Evolutionary conservation across 2,113 vertebrate genomes (phyloP).

Genomic region (Perca schrenkii): DNA sequence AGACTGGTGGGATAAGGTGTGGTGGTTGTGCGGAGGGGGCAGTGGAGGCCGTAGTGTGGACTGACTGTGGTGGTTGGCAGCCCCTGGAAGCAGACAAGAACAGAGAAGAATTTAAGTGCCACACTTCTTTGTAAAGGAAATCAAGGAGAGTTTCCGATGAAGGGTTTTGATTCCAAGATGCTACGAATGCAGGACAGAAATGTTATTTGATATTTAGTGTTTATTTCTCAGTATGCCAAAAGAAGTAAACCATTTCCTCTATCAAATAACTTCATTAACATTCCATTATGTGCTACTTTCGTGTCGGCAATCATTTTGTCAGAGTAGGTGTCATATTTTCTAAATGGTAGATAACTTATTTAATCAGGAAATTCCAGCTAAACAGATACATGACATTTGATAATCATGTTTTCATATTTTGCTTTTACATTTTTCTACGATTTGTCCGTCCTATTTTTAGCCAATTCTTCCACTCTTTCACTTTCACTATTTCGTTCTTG

Average conservation of each 20-base stretch:
- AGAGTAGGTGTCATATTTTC: conserved; percentile 57
- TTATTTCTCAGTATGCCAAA: conserved; percentile 26
- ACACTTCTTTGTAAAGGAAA: conserved; percentile 16
- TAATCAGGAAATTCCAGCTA: conserved; percentile 27
- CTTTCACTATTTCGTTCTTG: conserved; percentile 5
- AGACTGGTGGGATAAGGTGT: conserved; percentile 95
- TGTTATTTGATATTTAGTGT: conserved; percentile 26
- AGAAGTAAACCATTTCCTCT: conserved; percentile 23
- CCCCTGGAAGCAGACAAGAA: conserved; percentile 83
- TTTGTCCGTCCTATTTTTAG: conserved; percentile 33
- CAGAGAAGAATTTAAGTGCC: conserved; percentile 4
- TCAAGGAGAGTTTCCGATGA: conserved; percentile 14
- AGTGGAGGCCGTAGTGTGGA: conserved; percentile 95
- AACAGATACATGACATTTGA: conserved; percentile 38
- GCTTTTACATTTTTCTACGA: background rate
- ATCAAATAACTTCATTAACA: conserved; percentile 46
- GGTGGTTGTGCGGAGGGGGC: conserved; percentile 97
- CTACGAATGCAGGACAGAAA: conserved; percentile 4
- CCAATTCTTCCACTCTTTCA: conserved; percentile 17
- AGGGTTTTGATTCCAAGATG: conserved; percentile 22
- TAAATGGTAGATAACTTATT: conserved; percentile 55
- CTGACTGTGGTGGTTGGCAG: conserved; percentile 96
- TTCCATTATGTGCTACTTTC: conserved; percentile 46
- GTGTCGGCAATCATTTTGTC: conserved; percentile 29
- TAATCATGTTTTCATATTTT: conserved; percentile 23